Conservation (phyloP, 1,140 invertebrate species). For the Drosophila guanche region DNA sequence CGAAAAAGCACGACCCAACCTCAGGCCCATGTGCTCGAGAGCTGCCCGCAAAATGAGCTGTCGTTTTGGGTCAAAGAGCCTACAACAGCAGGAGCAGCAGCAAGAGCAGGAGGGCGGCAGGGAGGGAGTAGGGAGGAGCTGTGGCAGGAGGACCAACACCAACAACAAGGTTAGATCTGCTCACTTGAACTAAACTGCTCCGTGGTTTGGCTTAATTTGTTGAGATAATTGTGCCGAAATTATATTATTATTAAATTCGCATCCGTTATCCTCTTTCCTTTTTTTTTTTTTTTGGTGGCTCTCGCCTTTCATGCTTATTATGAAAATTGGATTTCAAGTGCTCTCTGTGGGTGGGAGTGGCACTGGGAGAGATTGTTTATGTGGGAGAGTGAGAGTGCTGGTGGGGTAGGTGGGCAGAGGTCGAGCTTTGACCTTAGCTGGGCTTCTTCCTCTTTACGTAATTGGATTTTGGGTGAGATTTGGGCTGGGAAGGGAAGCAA, state of each 20-base stretch:
- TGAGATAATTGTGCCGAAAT: conserved; percentile 79
- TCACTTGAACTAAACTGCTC: conserved; percentile 60
- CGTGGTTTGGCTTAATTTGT: conserved; percentile 79
- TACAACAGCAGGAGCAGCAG: conserved; percentile 9
- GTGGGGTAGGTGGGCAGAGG: conserved; percentile 4
- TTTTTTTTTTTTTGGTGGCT: conserved; percentile 29
- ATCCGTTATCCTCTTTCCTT: conserved; percentile 52
- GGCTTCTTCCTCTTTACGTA: conserved; percentile 62
- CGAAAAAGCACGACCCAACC: conserved; percentile 33
- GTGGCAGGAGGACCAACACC: conserved; percentile 8
- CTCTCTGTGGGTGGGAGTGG: conserved; percentile 19
- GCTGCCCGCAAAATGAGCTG: conserved; percentile 64
- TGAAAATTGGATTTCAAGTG: conserved; percentile 79
- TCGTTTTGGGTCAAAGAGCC: conserved; percentile 49
- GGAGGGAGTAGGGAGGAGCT: too few relatives aligned
- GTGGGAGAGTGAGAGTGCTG: neutral
- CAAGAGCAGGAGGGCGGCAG: neutral
- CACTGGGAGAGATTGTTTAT: neutral
- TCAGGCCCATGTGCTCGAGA: conserved; percentile 45
- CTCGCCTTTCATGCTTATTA: conserved; percentile 57
- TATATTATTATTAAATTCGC: conserved; percentile 80
- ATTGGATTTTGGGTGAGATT: conserved; percentile 76
- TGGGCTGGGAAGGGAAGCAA: conserved; percentile 33
- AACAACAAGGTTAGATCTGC: conserved; percentile 40
- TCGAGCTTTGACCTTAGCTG: conserved; percentile 68